A percentile compares a stretch with the other conserved stretches of the same genome.
Evolutionary conservation across 1,140 invertebrate genomes (phyloP).

Genomic region (Tribolium madens): DNA sequence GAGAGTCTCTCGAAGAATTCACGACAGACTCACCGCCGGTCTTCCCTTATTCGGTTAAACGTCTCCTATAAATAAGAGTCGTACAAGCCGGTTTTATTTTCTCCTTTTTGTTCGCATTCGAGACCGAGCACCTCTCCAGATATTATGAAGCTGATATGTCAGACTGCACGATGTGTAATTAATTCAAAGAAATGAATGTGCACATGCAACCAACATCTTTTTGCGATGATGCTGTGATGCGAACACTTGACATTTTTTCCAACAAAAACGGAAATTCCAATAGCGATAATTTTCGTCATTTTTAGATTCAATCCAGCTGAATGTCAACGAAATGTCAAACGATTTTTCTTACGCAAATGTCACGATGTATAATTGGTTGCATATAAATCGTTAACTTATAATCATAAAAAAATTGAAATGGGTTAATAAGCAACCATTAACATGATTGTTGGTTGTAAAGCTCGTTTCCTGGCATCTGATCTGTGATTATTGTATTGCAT

Average conservation of each 20-base stretch:
- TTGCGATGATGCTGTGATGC: background rate
- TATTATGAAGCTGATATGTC: constrained; percentile 53
- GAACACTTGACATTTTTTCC: constrained; percentile 17
- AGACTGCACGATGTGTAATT: constrained; percentile 52
- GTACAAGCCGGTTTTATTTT: constrained; percentile 49
- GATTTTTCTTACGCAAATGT: too few relatives aligned
- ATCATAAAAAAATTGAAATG: background rate
- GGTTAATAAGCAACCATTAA: background rate
- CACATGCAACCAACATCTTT: constrained; percentile 42
- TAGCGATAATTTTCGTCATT: too few relatives aligned
- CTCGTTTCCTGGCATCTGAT: background rate
- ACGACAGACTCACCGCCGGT: constrained; percentile 47
- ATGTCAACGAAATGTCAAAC: too few relatives aligned
- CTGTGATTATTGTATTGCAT: background rate
- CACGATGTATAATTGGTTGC: background rate
- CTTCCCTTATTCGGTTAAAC: constrained; percentile 56
- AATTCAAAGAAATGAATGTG: constrained; percentile 53
- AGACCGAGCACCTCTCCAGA: constrained; percentile 47
- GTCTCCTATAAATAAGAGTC: constrained; percentile 53
- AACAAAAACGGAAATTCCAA: background rate
- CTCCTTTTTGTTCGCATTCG: constrained; percentile 39
- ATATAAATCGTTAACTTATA: background rate
- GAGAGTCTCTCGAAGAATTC: constrained; percentile 49
- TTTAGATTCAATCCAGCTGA: too few relatives aligned
- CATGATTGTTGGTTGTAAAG: background rate